Evolutionary conservation across 2,113 vertebrate species (phyloP).

Genomic region (Morone saxatilis): DNA sequence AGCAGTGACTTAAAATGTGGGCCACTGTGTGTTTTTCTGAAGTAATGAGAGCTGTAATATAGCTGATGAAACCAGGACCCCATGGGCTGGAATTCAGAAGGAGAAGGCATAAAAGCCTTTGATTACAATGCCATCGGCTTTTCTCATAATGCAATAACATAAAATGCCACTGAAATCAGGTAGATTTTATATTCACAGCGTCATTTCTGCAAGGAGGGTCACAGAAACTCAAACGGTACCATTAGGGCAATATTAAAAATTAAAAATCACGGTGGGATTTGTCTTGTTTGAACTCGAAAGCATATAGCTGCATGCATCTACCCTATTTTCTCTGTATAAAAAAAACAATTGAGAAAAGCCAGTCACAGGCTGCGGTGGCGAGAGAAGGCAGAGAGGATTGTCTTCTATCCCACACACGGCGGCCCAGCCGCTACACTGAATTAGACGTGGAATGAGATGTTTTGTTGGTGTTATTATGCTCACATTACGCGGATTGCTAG

Average conservation of each 20-base stretch:
- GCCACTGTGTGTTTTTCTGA: conserved; percentile 62
- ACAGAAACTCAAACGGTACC: conserved; percentile 13
- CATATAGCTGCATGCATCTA: not conserved
- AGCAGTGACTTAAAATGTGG: conserved; percentile 75
- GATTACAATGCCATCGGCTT: conserved; percentile 74
- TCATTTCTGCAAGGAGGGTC: conserved; percentile 24
- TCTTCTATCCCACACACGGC: conserved; percentile 64
- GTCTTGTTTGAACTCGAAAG: conserved; percentile 39
- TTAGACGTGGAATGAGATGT: conserved; percentile 81
- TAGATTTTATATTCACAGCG: conserved; percentile 56
- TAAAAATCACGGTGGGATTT: conserved; percentile 39
- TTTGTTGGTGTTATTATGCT: conserved; percentile 81
- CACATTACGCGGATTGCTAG: conserved; percentile 78
- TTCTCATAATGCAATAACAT: conserved; percentile 74
- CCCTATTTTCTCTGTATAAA: conserved; percentile 31
- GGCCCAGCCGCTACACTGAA: conserved; percentile 65
- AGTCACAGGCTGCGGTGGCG: conserved; percentile 27
- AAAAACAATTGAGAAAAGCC: conserved; percentile 50
- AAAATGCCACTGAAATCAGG: conserved; percentile 70
- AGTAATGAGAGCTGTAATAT: conserved; percentile 81
- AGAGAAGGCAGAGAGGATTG: conserved; percentile 60
- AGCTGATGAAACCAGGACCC: conserved; percentile 76
- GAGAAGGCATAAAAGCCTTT: conserved; percentile 69
- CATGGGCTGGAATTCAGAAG: conserved; percentile 67
- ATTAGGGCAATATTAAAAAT: conserved; percentile 26